These are phyloP conservation scores for Tachysurus fulvidraco DNA, from an alignment of 2,113 vertebrate species.

Conservation along the genomic window DNA sequence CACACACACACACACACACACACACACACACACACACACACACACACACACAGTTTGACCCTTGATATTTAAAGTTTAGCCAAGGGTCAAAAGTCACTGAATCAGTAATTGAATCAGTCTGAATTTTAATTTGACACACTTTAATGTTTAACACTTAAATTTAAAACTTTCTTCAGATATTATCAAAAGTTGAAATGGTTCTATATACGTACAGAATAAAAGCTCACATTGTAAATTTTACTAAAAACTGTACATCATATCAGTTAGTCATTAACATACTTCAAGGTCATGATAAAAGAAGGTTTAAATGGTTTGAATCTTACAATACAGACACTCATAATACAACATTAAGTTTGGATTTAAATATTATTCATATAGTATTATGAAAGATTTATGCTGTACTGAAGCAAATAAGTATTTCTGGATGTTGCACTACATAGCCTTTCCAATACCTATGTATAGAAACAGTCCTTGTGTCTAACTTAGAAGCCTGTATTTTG, in stretches of 20 bases:
- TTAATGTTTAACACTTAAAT: neutral
- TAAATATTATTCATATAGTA: neutral
- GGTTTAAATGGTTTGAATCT: neutral
- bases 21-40: conserved; percentile 2
- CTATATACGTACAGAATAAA: neutral
- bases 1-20: neutral
- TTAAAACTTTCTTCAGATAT: neutral
- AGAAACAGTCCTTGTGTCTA: conserved; percentile 6
- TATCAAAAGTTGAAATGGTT: neutral
- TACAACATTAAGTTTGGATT: neutral
- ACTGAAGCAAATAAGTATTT: conserved; percentile 12
- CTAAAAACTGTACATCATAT: neutral
- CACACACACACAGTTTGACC: neutral
- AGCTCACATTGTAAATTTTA: neutral
- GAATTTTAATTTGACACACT: neutral
- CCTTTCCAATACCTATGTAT: conserved; percentile 17
- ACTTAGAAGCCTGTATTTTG: conserved; percentile 10
- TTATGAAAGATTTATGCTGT: neutral
- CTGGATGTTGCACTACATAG: neutral
- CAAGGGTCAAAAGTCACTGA: neutral
- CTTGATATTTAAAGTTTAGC: too few relatives aligned
- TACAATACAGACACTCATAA: neutral
- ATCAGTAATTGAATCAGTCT: neutral
- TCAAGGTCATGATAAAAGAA: neutral
- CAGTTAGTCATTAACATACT: neutral